A percentile compares a stretch with the other conserved stretches of the same genome.
phyloP scores from a whole-genome alignment of 2,797 vertebrate genomes.

The Lepilemur septentrionalis region DNA sequence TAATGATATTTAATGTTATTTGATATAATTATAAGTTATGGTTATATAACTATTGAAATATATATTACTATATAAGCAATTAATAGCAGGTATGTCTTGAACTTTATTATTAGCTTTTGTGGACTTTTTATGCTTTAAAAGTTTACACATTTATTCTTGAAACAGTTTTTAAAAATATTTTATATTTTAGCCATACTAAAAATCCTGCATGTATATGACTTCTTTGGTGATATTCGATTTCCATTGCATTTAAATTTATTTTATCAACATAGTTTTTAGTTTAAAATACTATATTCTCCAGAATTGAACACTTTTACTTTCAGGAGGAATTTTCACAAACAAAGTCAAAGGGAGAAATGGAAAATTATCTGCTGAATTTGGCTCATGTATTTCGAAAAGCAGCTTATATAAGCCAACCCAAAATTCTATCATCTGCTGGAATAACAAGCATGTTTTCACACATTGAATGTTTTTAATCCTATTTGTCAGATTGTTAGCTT shows the following conservation, averaged over 20 bases:
- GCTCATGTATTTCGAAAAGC: constrained; percentile 38
- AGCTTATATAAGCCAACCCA: constrained; percentile 47
- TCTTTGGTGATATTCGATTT: not conserved
- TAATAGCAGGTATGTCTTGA: not conserved
- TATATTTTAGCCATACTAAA: not conserved
- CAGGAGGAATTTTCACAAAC: not conserved
- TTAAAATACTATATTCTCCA: not conserved
- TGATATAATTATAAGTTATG: not conserved
- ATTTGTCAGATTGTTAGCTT: constrained; percentile 70
- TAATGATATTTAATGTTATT: not conserved
- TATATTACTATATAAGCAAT: not conserved
- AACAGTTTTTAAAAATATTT: not conserved
- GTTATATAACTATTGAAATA: not conserved
- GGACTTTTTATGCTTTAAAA: not conserved
- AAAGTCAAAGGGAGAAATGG: not conserved
- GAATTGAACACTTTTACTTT: constrained; percentile 35
- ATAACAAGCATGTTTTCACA: constrained; percentile 67
- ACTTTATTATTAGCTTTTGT: not conserved
- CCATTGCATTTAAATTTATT: not conserved
- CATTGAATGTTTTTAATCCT: constrained; percentile 71
- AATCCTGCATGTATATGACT: not conserved
- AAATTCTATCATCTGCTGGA: constrained; percentile 66
- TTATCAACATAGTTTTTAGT: not conserved
- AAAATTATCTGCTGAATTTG: constrained; percentile 36
- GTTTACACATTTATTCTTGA: not conserved